These are phyloP conservation scores for Drosophila mercatorum DNA, from an alignment of 2,888 invertebrate genomes.

Conservation along the genomic window DNA sequence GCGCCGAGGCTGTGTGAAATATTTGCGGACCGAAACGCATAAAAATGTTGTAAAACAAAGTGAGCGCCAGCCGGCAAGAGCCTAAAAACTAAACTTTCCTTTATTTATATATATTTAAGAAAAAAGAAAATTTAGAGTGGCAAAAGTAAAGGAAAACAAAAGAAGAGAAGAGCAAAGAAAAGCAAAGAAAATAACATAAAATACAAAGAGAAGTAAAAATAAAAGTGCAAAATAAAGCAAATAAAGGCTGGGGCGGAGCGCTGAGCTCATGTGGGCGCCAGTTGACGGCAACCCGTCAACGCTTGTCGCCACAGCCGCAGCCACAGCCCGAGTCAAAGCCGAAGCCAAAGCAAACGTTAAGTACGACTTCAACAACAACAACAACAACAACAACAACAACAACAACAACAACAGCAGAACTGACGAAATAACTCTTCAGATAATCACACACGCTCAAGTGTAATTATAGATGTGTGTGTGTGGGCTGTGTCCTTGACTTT, in stretches of 20 bases:
- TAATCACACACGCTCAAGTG: conserved; percentile 16
- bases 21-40: conserved; percentile 50
- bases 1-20: conserved; percentile 52
- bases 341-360: conserved; percentile 9
- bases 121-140: background rate
- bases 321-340: conserved; percentile 1
- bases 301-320: conserved; percentile 8
- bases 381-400: conserved; percentile 7
- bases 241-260: background rate
- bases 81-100: conserved; percentile 24
- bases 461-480: conserved; percentile 11
- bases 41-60: conserved; percentile 67
- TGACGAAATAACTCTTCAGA: conserved; percentile 15
- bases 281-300: background rate
- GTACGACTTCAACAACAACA: conserved; percentile 12
- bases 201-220: background rate
- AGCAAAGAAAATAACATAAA: background rate
- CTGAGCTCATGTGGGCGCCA: background rate
- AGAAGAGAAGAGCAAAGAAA: background rate
- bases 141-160: conserved; percentile 7
- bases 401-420: conserved; percentile 5
- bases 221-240: conserved; percentile 11
- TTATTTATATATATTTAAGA: background rate
- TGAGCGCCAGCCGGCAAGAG: conserved; percentile 9
- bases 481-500: conserved; percentile 16